phyloP scores from a whole-genome alignment of 2,888 invertebrate genomes.

The Orthosia incerta region DNA sequence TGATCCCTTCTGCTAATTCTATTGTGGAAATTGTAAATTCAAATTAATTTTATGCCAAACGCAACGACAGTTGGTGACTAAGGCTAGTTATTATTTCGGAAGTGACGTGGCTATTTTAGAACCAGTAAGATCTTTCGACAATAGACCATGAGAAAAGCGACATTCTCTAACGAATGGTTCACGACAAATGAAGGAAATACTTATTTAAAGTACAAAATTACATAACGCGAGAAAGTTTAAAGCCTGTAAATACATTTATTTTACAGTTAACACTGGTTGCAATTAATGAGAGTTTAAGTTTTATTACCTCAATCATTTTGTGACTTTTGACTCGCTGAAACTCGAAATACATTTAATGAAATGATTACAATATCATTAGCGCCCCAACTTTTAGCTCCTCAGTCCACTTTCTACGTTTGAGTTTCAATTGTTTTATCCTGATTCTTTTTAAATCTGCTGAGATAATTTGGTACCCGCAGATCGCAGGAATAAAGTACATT shows the following conservation, averaged over 20 bases:
- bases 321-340: constrained; percentile 9
- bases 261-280: background rate
- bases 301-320: constrained; percentile 6
- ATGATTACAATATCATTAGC: constrained; percentile 18
- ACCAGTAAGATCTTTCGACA: background rate
- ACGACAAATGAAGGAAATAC: background rate
- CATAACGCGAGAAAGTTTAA: background rate
- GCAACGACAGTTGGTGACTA: constrained; percentile 24
- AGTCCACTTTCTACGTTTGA: background rate
- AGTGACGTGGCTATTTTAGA: constrained; percentile 1
- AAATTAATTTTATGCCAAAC: constrained; percentile 57
- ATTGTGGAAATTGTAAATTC: constrained; percentile 38
- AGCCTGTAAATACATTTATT: background rate
- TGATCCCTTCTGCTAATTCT: constrained; percentile 26
- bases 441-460: constrained; percentile 19
- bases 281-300: constrained; percentile 25
- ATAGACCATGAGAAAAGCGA: background rate
- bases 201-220: background rate
- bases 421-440: constrained; percentile 8
- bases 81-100: constrained; percentile 8
- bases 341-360: constrained; percentile 18
- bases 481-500: constrained; percentile 29
- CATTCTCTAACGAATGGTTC: background rate
- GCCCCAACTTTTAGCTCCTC: background rate
- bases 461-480: background rate